Percentiles rank a stretch among this genome's conserved stretches.
Conservation (phyloP, 2,888 invertebrate genomes). For the Andrena marginata region DNA sequence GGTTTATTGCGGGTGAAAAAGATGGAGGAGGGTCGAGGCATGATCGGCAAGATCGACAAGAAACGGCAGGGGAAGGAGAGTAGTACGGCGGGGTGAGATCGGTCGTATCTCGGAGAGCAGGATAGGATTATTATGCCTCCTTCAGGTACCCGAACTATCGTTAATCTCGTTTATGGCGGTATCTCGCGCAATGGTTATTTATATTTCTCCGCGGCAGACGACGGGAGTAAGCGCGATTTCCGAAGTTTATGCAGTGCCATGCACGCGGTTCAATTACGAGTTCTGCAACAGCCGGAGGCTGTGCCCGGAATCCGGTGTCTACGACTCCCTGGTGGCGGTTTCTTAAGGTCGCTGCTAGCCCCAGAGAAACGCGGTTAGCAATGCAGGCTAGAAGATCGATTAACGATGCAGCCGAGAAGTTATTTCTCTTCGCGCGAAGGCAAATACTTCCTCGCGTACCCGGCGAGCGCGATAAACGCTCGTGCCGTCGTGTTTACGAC, state of each 20-base stretch:
- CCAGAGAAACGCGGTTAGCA: conserved; percentile 25
- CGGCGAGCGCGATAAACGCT: not conserved
- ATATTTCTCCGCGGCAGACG: conserved; percentile 44
- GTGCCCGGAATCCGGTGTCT: conserved; percentile 6
- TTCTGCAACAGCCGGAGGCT: conserved; percentile 34
- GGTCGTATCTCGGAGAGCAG: conserved; percentile 34
- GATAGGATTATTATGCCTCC: conserved; percentile 54
- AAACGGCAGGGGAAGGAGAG: conserved; percentile 2
- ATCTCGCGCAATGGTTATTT: conserved; percentile 54
- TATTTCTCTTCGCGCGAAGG: not conserved
- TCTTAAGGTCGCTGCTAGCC: conserved; percentile 23
- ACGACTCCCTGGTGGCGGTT: conserved; percentile 27
- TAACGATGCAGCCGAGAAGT: not conserved
- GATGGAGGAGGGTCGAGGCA: not conserved
- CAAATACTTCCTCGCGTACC: conserved; percentile 2
- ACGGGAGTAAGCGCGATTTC: conserved; percentile 43
- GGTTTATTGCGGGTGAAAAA: conserved; percentile 43
- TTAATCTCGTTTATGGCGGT: conserved; percentile 55
- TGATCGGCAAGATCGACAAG: conserved; percentile 22
- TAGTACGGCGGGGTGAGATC: conserved; percentile 17
- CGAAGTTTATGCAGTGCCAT: conserved; percentile 50
- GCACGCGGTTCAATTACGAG: conserved; percentile 45
- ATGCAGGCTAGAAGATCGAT: conserved; percentile 28
- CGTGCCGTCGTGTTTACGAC: not conserved
- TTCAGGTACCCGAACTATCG: conserved; percentile 54